Evolutionary conservation across 2,113 vertebrate genomes (phyloP).

Genomic region (Setophaga coronata): DNA sequence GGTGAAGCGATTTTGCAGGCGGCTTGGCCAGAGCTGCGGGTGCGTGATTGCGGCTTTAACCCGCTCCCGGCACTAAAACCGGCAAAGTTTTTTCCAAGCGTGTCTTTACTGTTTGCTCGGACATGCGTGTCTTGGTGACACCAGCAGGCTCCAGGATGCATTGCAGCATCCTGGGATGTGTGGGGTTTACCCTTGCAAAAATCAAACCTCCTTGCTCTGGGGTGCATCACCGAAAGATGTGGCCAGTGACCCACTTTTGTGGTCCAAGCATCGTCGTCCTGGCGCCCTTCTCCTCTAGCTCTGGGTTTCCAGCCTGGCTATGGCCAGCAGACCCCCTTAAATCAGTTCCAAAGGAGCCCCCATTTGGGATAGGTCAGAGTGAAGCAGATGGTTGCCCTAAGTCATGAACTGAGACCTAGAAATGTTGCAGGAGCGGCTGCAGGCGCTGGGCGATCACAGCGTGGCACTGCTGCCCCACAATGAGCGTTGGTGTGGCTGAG

Average conservation of each 20-base stretch:
- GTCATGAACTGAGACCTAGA: not conserved
- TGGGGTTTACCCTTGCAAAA: not conserved
- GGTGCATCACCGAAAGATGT: fast-evolving
- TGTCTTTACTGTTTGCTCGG: not conserved
- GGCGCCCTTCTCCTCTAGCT: not conserved
- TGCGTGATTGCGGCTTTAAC: not conserved
- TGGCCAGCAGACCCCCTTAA: not conserved
- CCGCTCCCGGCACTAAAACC: not conserved
- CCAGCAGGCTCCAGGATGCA: not conserved
- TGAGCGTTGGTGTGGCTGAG: not conserved
- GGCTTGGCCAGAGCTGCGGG: not conserved
- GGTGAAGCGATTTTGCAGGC: conserved; percentile 11
- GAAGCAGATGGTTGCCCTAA: fast-evolving
- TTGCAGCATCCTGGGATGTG: not conserved
- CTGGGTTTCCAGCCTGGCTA: not conserved
- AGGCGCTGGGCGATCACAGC: not conserved
- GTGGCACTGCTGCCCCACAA: fast-evolving
- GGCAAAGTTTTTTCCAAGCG: not conserved
- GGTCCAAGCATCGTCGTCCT: not conserved
- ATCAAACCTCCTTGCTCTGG: not conserved
- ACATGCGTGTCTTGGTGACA: not conserved
- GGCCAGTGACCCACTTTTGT: not conserved
- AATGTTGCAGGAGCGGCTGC: not conserved
- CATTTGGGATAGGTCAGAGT: fast-evolving
- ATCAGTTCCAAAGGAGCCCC: not conserved